Evolutionary conservation across 1,140 invertebrate genomes (phyloP), one percentile per base, ranked within the genome.

Genomic region (Hypsibius dujardini): DNA sequence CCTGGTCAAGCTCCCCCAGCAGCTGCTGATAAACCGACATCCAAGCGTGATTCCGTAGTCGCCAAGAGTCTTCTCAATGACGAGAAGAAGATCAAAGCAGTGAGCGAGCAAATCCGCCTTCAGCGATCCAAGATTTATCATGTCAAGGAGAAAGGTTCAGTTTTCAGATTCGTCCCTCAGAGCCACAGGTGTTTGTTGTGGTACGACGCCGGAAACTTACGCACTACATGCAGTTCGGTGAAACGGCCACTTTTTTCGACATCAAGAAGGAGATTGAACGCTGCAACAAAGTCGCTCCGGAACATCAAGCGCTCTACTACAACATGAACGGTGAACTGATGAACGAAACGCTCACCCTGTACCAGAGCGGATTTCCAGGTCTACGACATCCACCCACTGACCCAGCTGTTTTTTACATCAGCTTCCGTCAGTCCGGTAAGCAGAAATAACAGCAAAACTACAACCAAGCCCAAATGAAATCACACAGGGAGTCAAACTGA

Each of bases 281-380:
- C 7, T 56, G 50, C n/a, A 56, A 7, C 7, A 7, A 56, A n/a
- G 50, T 56, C n/a, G 7, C 62, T 14, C 62, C 62, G 3, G 62
- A 67, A 42, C 62, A 67, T 42, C 62, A 67, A 42, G 62, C 62
- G 7, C 12, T 67, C 3, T 67, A 67, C 45, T 67, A 14, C 62
- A 67, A 42, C 62, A 7, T 14, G 62, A 67, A 67, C 45, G 62
- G 62, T 67, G 62, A 67, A 42, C 62, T 67, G 42, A 67, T 67
- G 62, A 7, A 67, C 42, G 7, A 7, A 14, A 67, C 62, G 3
- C 62, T 67, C 3, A 67, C 62, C 7, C 42, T 67, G 62, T 67
- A 67, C 45, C 62, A 67, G 42, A 67, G 62, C 45, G 62, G 62
- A 7, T 67, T 67, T 42, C 62, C 62, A 42, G 62, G 7, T 3